Base-by-base conservation (phyloP, 1,140 invertebrate species). In the Drosophila pallidifrons region DNA sequence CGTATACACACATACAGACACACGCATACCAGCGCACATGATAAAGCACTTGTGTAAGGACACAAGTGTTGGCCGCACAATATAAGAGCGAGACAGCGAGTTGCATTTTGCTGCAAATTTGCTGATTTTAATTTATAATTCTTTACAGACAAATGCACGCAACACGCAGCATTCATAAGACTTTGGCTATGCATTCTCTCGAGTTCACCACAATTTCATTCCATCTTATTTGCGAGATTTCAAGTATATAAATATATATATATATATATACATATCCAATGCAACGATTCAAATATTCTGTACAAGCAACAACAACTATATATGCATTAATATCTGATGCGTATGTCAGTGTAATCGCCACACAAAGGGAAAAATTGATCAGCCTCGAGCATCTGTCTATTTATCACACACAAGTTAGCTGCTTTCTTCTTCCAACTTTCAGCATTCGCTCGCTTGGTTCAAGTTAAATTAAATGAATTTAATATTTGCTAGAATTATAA, bases 91-190 rank as follows among this genome's bases (percentile, higher is more conserved):
- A 54, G 47, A 65, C n/a, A 28, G 52, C 10, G 7, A 4, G 10
- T 41, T 25, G 20, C 5, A 52, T 65, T 20, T 35, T 51, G 47
- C 30, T 15, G 51, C 30, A 54, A 54, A 54, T 54, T 54, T 54
- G 35, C 61, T 51, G 47, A 52, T 51, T 51, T 52, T 52, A 51
- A 65, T 65, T 52, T 65, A 54, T 52, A 65, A 52, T 51, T 54
- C 47, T 65, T 65, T 41, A 51, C 49, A 65, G 16, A 51, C 49
- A 65, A 41, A 35, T 63, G 47, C 60, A 63, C 45, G 41, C 25
- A 51, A 41, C 32, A 57, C 30, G 54, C 54, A 38, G 35, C 54
- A 38, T 11, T 38, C 35, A 41, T n/a, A 57, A 20, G 16, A 38
- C 54, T 20, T 41, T 32, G 15, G 16, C 15, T 41, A 41, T 52